phyloP scores from a whole-genome alignment of 2,797 vertebrate genomes.

The Hafferia zeledoni region DNA sequence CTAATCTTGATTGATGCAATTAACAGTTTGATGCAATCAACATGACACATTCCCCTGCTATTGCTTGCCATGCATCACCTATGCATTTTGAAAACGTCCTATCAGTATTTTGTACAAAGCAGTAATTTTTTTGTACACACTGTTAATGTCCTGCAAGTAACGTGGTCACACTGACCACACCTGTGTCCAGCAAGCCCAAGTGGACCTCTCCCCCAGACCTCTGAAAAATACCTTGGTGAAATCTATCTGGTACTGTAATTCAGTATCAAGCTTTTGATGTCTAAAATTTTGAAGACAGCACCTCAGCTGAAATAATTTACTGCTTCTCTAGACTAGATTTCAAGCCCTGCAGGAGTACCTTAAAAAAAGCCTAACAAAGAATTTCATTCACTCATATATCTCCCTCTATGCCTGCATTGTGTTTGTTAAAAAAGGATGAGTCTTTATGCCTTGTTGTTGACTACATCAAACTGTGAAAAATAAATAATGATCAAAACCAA shows the following conservation, averaged over 20 bases:
- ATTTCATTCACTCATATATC: background rate
- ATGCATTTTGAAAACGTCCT: background rate
- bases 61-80: background rate
- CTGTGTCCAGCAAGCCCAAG: background rate
- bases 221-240: background rate
- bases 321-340: background rate
- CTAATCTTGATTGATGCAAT: background rate
- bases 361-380: background rate
- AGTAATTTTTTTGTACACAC: fast-evolving
- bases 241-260: background rate
- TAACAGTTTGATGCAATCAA: background rate
- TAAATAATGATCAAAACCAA: conserved; percentile 69
- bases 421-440: conserved; percentile 16
- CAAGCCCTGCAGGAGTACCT: background rate
- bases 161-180: background rate
- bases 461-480: conserved; percentile 50
- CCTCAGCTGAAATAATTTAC: background rate
- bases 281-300: background rate
- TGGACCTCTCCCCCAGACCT: background rate
- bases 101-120: background rate
- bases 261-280: background rate
- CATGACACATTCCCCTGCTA: fast-evolving
- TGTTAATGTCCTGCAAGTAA: background rate
- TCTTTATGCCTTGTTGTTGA: conserved; percentile 36
- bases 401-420: background rate